Evolutionary conservation across 2,113 vertebrate genomes (phyloP).

Genomic region (Amphiprion percula): DNA sequence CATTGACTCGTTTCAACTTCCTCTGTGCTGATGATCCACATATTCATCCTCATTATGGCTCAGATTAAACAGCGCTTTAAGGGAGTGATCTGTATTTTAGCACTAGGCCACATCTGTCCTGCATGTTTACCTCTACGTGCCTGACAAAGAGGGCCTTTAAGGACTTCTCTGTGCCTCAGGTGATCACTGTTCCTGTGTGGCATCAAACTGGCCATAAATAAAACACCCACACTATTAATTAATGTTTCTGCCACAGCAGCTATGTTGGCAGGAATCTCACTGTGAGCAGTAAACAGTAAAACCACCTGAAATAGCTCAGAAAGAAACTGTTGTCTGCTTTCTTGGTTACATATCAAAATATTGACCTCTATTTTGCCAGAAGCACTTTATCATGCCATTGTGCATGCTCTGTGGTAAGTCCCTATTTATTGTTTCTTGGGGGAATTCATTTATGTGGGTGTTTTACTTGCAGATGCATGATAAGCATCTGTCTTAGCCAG

Average conservation of each 20-base stretch:
- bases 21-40: slow-evolving; percentile 66
- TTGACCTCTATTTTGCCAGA: slow-evolving; percentile 18
- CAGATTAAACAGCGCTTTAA: slow-evolving; percentile 77
- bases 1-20: slow-evolving; percentile 42
- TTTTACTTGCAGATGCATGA: slow-evolving; percentile 60
- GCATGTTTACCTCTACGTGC: slow-evolving; percentile 78
- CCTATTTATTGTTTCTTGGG: slow-evolving; percentile 40
- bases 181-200: slow-evolving; percentile 86
- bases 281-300: slow-evolving; percentile 73
- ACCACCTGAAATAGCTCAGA: slow-evolving; percentile 45
- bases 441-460: slow-evolving; percentile 51
- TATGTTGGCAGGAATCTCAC: slow-evolving; percentile 47
- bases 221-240: slow-evolving; percentile 77
- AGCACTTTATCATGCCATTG: slow-evolving; percentile 38
- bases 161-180: slow-evolving; percentile 81
- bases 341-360: slow-evolving; percentile 34
- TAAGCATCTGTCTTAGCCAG: slow-evolving; percentile 69
- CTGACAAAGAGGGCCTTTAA: slow-evolving; percentile 81
- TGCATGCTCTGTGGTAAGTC: slow-evolving; percentile 36
- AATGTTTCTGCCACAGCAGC: slow-evolving; percentile 58
- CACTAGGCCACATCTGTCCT: slow-evolving; percentile 81
- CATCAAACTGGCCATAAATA: slow-evolving; percentile 83
- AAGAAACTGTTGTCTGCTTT: slow-evolving; percentile 50
- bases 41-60: slow-evolving; percentile 82
- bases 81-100: slow-evolving; percentile 83